Evolutionary conservation across 2,888 invertebrate species (phyloP), one percentile per base, ranked within the genome.

Genomic region (Thecocarcelia acutangulata): DNA sequence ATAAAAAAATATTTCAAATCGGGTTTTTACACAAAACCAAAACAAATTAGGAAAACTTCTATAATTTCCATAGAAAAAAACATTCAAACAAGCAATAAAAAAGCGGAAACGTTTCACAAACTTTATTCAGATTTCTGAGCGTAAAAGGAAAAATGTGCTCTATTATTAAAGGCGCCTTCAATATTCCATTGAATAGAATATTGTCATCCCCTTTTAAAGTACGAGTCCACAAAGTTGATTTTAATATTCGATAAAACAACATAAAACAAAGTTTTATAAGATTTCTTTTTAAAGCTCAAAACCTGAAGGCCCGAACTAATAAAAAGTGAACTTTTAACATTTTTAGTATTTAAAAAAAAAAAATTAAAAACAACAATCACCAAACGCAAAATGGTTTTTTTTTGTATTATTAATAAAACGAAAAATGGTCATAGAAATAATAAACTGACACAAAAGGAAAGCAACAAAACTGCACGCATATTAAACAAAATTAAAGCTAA

Each of bases 401-500:
- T 21, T 19, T 33, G 4, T 33, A 6, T 33, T 28, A 24, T 13
- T 33, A 44, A 69, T 61, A 56, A n/a, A 11, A 0, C 24, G n/a
- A 64, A 50, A 17, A 61, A 44, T 66, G 46, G 66, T 48, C 61
- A 68, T 46, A 74, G 61, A 66, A 64, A 58, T 54, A 33, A 61
- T 54, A 77, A 19, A 69, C 17, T 48, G 13, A 56, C 12, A 42
- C 19, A 40, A 19, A 61, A 17, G 40, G 48, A 58, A 70, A 72
- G 63, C 46, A 48, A 48, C 12, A 59, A 82, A 64, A 50, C 40
- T 58, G 13, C 66, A 85, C 66, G 78, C 72, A 79, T 75, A 64
- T 79, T 74, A 37, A 37, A 11, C 33, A 64, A 59, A 54, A 68
- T 52, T 68, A 83, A 56, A 84, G 52, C 84, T 77, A 66, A 69